Evolutionary conservation across 2,113 vertebrate genomes (phyloP), one percentile per base, ranked within the genome.

Genomic region (Myotis brandtii): DNA sequence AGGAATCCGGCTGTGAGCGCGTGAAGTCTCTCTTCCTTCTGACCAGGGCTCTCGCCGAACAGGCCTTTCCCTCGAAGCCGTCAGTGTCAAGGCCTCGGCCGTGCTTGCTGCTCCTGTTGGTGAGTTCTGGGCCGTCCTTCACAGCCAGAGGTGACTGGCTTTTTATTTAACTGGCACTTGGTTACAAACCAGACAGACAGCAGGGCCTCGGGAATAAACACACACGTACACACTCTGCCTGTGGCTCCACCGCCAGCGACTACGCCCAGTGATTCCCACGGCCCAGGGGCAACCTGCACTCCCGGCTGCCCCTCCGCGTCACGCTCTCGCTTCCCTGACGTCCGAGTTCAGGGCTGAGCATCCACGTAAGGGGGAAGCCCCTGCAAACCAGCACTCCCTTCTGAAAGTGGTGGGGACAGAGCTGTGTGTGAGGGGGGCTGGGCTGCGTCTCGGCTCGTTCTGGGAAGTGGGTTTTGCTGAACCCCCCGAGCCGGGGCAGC

Each of bases 21-120:
- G 3, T 0, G 6, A 0, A 0, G n/a, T 23, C n/a, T 30, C 59
- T 30, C 5, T 12, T 8, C 59, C 70, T 40, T 73, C 59, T 9
- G 52, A 59, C 34, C 6, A 4, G 30, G 3, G 46, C n/a, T 32
- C 54, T 48, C 0, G 2, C 48, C 9, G 1, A 6, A 43, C 8
- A 1, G 37, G 52, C 32, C 37, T 21, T 88, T 6, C 20, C 3
- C 14, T 11, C 0, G 2, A 21, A 72, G 9, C 32, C 20, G 12
- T 9, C 32, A 6, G 21, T 3, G 37, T 37, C 1, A 40, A 20
- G 37, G 25, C 8, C 34, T 37, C 0, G 5, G 64, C 20, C 11
- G 1, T 0, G 14, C 6, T 34, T 79, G n/a, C 16, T 18, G 27
- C 69, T 37, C 70, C 93, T 37, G 9, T 72, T 9, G 6, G 25